These are phyloP conservation scores for Heliconius cydno DNA, from an alignment of 2,888 invertebrate species.

Conservation along the genomic window DNA sequence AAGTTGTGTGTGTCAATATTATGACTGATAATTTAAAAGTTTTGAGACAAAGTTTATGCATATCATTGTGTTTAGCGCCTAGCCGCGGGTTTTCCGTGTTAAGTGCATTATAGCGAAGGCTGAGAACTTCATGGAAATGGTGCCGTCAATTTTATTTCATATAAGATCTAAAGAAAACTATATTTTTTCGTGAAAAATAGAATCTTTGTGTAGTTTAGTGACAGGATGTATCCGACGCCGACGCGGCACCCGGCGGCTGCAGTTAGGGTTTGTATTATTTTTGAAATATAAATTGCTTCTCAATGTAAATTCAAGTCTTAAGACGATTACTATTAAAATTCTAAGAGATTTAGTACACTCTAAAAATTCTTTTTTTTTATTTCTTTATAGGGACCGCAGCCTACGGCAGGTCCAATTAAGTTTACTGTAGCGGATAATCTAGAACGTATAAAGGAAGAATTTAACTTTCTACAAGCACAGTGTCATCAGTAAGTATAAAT, in stretches of 20 bases:
- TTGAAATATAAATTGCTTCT: conserved; percentile 42
- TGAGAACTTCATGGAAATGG: conserved; percentile 68
- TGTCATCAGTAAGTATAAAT: conserved; percentile 92
- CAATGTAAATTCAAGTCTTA: conserved; percentile 14
- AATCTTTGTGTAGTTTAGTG: conserved; percentile 50
- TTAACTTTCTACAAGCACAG: conserved; percentile 96
- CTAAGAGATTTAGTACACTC: not conserved
- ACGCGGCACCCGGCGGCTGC: conserved; percentile 90
- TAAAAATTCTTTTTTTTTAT: conserved; percentile 15
- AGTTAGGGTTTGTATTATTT: conserved; percentile 85
- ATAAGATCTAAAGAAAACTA: conserved; percentile 69
- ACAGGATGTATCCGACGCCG: conserved; percentile 88
- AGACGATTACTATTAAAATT: not conserved
- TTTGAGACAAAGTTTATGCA: conserved; percentile 79
- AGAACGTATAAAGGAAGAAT: conserved; percentile 97
- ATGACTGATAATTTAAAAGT: conserved; percentile 78
- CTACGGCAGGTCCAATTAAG: conserved; percentile 95
- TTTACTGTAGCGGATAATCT: conserved; percentile 96
- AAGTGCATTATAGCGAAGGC: conserved; percentile 73
- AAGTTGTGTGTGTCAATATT: conserved; percentile 67
- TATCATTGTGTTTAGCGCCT: conserved; percentile 78
- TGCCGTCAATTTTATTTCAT: conserved; percentile 63
- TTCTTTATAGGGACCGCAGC: conserved; percentile 89
- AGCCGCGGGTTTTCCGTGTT: conserved; percentile 69
- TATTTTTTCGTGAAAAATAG: conserved; percentile 65